Conservation (phyloP, 2,113 vertebrate genomes). For the Cromileptes altivelis region DNA sequence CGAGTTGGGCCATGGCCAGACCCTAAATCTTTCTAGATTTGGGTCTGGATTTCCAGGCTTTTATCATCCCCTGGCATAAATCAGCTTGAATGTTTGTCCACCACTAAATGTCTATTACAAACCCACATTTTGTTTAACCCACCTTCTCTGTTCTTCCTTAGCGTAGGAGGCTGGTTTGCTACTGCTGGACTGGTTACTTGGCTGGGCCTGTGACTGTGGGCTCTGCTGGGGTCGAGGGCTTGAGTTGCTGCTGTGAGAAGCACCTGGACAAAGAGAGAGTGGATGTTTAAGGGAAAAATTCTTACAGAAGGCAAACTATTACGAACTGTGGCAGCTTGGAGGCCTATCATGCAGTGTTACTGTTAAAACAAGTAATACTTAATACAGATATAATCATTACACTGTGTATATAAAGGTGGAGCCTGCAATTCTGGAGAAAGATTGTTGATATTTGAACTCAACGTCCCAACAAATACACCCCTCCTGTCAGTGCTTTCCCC, state of each 20-base stretch:
- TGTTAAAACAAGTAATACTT: not conserved
- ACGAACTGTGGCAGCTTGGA: not conserved
- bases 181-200: constrained; percentile 42
- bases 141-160: constrained; percentile 89
- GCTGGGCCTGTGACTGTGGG: constrained; percentile 12
- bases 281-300: not conserved
- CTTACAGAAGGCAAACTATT: not conserved
- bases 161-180: constrained; percentile 63
- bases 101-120: not conserved
- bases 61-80: not conserved
- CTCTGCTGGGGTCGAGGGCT: constrained; percentile 41
- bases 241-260: constrained; percentile 31
- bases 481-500: no score
- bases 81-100: not conserved
- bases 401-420: no score
- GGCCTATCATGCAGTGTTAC: no score
- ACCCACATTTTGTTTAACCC: constrained; percentile 35
- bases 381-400: not conserved
- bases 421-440: no score
- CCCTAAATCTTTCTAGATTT: no score
- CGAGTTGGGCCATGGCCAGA: no score
- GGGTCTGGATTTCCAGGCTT: not conserved
- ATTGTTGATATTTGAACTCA: no score
- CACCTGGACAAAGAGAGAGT: constrained; percentile 50
- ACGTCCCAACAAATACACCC: no score